A percentile compares a stretch with the other conserved stretches of the same genome.
phyloP scores from a whole-genome alignment of 1,140 invertebrate genomes.

The Cylas formicarius region DNA sequence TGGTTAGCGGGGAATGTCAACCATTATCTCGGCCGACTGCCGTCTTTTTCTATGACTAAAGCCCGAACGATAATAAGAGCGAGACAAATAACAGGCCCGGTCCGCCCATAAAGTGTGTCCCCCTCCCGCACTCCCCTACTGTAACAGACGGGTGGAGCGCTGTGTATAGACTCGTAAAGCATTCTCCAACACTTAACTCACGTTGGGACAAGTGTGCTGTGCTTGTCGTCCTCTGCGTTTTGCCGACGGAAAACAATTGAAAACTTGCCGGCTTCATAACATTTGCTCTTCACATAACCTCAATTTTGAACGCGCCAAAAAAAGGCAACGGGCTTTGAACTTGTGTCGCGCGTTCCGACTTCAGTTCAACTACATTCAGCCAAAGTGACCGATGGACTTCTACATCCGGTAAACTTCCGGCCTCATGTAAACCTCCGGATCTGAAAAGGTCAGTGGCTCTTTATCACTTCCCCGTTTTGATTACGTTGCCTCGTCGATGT shows the following conservation, averaged over 20 bases:
- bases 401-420: constrained; percentile 37
- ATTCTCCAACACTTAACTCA: constrained; percentile 44
- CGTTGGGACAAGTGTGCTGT: constrained; percentile 39
- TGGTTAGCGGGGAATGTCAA: constrained; percentile 44
- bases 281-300: too few relatives aligned
- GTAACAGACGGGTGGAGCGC: constrained; percentile 35
- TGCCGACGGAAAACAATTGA: constrained; percentile 13
- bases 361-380: constrained; percentile 15
- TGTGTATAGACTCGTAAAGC: constrained; percentile 38
- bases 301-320: neutral
- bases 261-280: too few relatives aligned
- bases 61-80: constrained; percentile 8
- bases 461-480: constrained; percentile 34
- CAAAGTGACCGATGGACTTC: constrained; percentile 39
- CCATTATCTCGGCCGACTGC: constrained; percentile 43
- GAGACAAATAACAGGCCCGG: constrained; percentile 27
- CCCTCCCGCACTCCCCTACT: constrained; percentile 22
- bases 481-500: too few relatives aligned
- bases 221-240: constrained; percentile 25
- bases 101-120: constrained; percentile 42
- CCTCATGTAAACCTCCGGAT: constrained; percentile 34
- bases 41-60: constrained; percentile 24
- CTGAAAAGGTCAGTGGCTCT: constrained; percentile 37
- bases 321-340: constrained; percentile 9
- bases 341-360: neutral